Conservation (phyloP, 2,888 invertebrate genomes). For the Stictocephala bisonia region DNA sequence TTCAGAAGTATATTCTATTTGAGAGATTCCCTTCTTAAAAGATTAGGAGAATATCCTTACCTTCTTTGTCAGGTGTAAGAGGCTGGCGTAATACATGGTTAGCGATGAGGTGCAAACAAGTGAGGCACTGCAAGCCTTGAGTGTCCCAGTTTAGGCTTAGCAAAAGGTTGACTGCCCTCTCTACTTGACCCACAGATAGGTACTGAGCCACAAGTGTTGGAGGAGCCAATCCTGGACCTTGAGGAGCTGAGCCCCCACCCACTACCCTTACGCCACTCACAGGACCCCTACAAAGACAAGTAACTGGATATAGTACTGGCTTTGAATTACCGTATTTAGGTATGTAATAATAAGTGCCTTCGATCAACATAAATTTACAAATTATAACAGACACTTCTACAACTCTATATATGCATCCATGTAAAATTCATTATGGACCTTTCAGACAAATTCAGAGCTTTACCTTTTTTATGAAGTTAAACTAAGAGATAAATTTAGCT, state of each 20-base stretch:
- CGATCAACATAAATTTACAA: too few species aligned
- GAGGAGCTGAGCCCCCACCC: constrained; percentile 66
- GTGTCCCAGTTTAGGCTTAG: constrained; percentile 82
- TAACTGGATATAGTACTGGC: too few species aligned
- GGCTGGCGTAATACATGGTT: constrained; percentile 73
- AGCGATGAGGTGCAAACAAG: constrained; percentile 78
- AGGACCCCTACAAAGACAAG: constrained; percentile 70
- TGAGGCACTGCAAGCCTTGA: constrained; percentile 79
- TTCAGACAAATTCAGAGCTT: too few species aligned
- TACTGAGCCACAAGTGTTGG: constrained; percentile 74
- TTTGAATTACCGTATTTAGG: too few species aligned
- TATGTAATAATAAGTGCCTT: too few species aligned
- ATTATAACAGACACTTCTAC: too few species aligned
- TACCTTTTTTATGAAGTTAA: too few species aligned
- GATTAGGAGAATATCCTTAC: constrained; percentile 61
- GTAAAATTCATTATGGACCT: too few species aligned
- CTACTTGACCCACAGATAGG: constrained; percentile 72
- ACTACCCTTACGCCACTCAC: constrained; percentile 69
- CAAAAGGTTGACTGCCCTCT: constrained; percentile 76
- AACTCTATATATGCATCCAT: too few species aligned
- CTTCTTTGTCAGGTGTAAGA: constrained; percentile 71
- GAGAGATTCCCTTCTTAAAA: background rate
- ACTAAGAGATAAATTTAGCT: too few species aligned
- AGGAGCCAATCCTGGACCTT: constrained; percentile 68
- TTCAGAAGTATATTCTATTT: background rate